These are phyloP conservation scores for Sus cebifrons DNA, from an alignment of 2,797 vertebrate species.

Conservation along the genomic window DNA sequence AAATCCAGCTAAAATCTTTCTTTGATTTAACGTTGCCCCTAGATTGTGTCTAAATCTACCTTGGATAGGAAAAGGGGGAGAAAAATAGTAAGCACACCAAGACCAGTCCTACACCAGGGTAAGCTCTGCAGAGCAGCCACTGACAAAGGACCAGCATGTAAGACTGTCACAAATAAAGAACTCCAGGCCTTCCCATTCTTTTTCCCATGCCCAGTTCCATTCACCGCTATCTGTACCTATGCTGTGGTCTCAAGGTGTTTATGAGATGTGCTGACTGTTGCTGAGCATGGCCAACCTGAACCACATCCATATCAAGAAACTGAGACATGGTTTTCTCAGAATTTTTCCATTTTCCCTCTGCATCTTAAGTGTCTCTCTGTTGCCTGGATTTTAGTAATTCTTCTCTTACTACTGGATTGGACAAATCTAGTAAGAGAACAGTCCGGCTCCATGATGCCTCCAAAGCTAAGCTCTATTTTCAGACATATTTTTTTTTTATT, in stretches of 20 bases:
- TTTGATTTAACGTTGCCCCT: background rate
- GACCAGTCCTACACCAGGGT: background rate
- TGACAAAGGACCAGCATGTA: conserved; percentile 66
- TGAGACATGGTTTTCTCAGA: background rate
- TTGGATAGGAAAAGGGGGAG: conserved; percentile 38
- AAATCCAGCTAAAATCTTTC: background rate
- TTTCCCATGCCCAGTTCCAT: conserved; percentile 76
- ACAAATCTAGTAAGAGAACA: background rate
- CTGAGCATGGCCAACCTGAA: background rate
- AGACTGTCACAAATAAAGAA: conserved; percentile 77
- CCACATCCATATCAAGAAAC: background rate
- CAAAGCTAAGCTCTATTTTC: conserved; percentile 9
- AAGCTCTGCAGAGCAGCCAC: conserved; percentile 73
- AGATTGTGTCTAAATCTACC: background rate
- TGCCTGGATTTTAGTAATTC: background rate
- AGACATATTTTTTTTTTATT: background rate
- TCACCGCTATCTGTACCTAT: conserved; percentile 67
- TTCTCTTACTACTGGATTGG: background rate
- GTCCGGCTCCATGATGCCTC: background rate
- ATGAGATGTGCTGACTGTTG: conserved; percentile 62
- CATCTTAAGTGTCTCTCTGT: background rate
- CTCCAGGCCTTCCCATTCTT: conserved; percentile 78
- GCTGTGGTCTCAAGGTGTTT: conserved; percentile 69
- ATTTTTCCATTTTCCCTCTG: background rate
- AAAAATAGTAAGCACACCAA: background rate